These are phyloP conservation scores for Thryonomys swinderianus DNA, from an alignment of 2,113 vertebrate species.

Conservation along the genomic window DNA sequence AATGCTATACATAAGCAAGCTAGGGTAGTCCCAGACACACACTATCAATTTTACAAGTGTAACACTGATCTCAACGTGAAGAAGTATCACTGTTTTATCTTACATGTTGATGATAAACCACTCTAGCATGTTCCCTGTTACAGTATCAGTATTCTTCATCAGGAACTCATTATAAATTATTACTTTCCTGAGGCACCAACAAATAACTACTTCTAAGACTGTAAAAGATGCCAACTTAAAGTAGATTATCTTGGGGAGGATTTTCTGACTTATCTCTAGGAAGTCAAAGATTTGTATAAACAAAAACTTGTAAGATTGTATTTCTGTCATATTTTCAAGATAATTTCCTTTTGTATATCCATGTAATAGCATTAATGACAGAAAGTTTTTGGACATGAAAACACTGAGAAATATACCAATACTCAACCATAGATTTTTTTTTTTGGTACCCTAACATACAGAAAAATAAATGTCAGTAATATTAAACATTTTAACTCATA, in stretches of 20 bases:
- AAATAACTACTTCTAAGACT: slow-evolving; percentile 11
- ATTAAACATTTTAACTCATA: slow-evolving; percentile 25
- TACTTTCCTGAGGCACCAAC: background rate
- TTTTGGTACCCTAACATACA: background rate
- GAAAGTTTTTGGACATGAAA: slow-evolving; percentile 5
- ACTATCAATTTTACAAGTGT: background rate
- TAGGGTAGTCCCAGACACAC: background rate
- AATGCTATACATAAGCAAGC: background rate
- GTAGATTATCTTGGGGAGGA: slow-evolving; percentile 23
- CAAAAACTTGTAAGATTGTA: background rate
- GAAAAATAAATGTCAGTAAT: slow-evolving; percentile 44
- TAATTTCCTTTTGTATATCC: slow-evolving; percentile 45
- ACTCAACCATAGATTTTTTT: slow-evolving; percentile 41
- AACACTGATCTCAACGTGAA: background rate
- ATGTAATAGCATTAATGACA: background rate
- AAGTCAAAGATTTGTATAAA: slow-evolving; percentile 46
- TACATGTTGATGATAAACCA: background rate
- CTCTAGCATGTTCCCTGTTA: background rate
- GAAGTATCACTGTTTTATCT: background rate
- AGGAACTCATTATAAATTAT: background rate
- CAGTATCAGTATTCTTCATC: background rate
- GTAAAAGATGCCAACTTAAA: slow-evolving; percentile 25
- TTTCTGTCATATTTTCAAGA: slow-evolving; percentile 53
- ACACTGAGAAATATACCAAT: slow-evolving; percentile 27
- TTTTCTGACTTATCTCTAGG: slow-evolving; percentile 22